phyloP scores from a whole-genome alignment of 2,888 invertebrate species.

The Mimumesa dahlbomi region DNA sequence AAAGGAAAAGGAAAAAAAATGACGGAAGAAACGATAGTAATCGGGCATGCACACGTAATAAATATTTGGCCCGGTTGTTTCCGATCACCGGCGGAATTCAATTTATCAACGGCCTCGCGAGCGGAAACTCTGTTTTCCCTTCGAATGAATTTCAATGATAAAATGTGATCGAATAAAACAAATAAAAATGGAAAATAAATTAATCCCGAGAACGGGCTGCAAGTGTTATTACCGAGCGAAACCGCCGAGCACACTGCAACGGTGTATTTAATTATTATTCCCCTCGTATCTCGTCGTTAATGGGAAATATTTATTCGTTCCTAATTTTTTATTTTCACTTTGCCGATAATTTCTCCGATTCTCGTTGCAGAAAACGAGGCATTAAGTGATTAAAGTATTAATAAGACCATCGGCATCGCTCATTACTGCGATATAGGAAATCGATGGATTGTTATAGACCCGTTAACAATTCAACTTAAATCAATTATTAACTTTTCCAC shows the following conservation, averaged over 20 bases:
- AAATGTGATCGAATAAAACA: constrained; percentile 35
- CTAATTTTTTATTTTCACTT: no score
- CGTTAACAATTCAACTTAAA: no score
- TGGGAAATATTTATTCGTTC: neutral
- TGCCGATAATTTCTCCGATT: no score
- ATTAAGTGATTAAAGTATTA: no score
- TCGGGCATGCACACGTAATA: constrained; percentile 32
- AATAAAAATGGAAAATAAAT: constrained; percentile 35
- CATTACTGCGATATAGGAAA: no score
- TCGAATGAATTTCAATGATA: constrained; percentile 1
- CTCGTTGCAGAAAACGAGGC: no score
- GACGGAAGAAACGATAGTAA: neutral
- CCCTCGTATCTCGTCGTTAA: neutral
- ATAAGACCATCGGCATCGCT: no score
- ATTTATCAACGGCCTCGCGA: constrained; percentile 26
- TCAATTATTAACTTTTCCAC: no score
- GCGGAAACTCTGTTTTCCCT: constrained; percentile 35
- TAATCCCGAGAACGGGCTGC: constrained; percentile 5
- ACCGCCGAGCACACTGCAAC: constrained; percentile 19
- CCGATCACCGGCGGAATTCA: constrained; percentile 33
- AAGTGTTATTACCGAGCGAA: constrained; percentile 24
- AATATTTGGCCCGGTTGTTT: constrained; percentile 32
- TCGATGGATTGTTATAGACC: no score
- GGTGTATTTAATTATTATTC: constrained; percentile 25
- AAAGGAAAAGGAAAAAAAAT: neutral